phyloP scores from a whole-genome alignment of 2,113 vertebrate species.

The Nibea coibor region DNA sequence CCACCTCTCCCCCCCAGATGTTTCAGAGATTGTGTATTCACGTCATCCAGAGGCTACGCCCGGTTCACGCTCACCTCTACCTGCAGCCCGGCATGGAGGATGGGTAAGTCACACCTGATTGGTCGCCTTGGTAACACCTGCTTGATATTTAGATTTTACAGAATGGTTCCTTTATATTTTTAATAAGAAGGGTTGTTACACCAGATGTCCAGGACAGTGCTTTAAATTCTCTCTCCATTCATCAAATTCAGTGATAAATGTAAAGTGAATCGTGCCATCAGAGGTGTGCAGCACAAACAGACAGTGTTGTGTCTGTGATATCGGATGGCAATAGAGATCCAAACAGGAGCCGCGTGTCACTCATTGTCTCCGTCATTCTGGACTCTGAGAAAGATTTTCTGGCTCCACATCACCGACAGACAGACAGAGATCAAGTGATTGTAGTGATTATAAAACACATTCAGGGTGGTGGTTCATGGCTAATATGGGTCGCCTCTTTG shows the following conservation, averaged over 20 bases:
- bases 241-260: background rate
- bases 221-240: no score
- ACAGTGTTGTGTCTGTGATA: constrained; percentile 29
- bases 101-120: constrained; percentile 83
- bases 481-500: background rate
- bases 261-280: background rate
- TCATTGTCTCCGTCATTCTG: background rate
- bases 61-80: constrained; percentile 97
- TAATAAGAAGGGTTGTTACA: background rate
- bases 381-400: constrained; percentile 41
- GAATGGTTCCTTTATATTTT: no score
- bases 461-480: background rate
- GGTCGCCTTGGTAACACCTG: background rate
- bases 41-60: constrained; percentile 96
- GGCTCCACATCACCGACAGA: constrained; percentile 28
- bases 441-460: background rate
- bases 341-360: constrained; percentile 35
- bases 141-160: background rate
- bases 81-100: constrained; percentile 98
- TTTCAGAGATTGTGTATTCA: constrained; percentile 99
- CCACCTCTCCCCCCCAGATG: constrained; percentile 85
- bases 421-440: background rate
- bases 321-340: constrained; percentile 32
- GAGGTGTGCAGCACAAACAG: background rate
- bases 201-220: background rate